Base-by-base conservation (phyloP, 2,888 invertebrate genomes). In the Oegoconia quadripuncta region DNA sequence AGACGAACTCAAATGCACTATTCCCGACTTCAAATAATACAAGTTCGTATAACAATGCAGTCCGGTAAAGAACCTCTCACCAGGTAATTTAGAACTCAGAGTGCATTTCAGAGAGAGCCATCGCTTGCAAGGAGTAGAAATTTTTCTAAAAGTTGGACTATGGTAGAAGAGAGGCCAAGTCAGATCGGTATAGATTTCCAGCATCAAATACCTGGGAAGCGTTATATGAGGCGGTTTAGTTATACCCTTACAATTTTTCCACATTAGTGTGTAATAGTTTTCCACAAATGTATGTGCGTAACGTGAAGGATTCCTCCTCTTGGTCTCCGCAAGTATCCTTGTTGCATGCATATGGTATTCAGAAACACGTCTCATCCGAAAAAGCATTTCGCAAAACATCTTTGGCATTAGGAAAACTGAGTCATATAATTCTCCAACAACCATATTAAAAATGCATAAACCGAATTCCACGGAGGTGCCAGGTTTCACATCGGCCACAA, bases 321-420 rank as follows among this genome's bases (percentile, higher is more conserved):
- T 54, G n/a, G 80, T 74, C 55, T 82, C 81, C 18, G 61, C 58
- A 22, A 74, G 52, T 14, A 78, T 55, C 46, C 66, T 71, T 23
- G 48, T 46, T 0, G 73, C 62, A 3, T 50, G 52, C 9, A 68
- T 60, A 48, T 75, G 62, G 38, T 55, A 68, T 4, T 44, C 37
- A 23, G 50, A 65, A 23, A 71, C 49, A 42, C 61, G 59, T 37
- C 65, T 56, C 3, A 74, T 41, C 23, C 52, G 55, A 16, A 80
- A 42, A 25, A 69, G 34, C 2, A 65, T 52, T 50, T 83, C 82
- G 3, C 66, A 64, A 20, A 77, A 71, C 34, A 66, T 41, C 48
- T 80, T 82, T 0, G 82, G 80, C n/a, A 66, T 15, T 2, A 80
- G 35, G 7, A 76, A 33, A n/a, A n/a, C 34, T 68, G 68, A 29